phyloP scores from a whole-genome alignment of 2,888 invertebrate species.

The Dryobotodes eremita region DNA sequence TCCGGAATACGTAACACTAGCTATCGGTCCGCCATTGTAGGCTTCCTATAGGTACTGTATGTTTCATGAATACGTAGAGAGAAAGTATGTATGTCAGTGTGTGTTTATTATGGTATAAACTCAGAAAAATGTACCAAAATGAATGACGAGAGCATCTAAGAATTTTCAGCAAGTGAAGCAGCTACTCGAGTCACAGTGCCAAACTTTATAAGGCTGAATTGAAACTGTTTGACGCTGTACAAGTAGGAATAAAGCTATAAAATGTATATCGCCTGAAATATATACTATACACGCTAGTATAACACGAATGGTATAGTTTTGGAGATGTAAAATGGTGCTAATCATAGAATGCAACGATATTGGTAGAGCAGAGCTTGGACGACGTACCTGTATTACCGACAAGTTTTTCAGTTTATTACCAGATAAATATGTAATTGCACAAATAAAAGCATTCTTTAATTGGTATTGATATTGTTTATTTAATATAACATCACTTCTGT shows the following conservation, averaged over 20 bases:
- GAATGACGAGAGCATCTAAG: not conserved
- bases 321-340: not conserved
- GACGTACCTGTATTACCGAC: not conserved
- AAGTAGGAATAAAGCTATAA: not conserved
- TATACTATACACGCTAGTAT: no score
- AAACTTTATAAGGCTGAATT: slow-evolving; percentile 4
- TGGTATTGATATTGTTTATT: not conserved
- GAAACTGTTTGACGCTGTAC: not conserved
- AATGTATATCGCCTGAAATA: not conserved
- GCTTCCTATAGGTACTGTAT: slow-evolving; percentile 5
- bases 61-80: slow-evolving; percentile 20
- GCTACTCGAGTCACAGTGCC: not conserved
- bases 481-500: no score
- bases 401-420: not conserved
- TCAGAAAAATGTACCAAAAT: not conserved
- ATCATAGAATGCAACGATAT: not conserved
- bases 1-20: slow-evolving; percentile 36
- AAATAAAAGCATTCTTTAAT: not conserved
- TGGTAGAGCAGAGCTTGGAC: not conserved
- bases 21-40: slow-evolving; percentile 48
- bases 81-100: not conserved
- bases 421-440: not conserved
- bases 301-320: not conserved
- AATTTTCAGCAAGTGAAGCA: not conserved
- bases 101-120: slow-evolving; percentile 4